These are phyloP conservation scores for Symphodus melops DNA, from an alignment of 2,113 vertebrate genomes.

Conservation along the genomic window DNA sequence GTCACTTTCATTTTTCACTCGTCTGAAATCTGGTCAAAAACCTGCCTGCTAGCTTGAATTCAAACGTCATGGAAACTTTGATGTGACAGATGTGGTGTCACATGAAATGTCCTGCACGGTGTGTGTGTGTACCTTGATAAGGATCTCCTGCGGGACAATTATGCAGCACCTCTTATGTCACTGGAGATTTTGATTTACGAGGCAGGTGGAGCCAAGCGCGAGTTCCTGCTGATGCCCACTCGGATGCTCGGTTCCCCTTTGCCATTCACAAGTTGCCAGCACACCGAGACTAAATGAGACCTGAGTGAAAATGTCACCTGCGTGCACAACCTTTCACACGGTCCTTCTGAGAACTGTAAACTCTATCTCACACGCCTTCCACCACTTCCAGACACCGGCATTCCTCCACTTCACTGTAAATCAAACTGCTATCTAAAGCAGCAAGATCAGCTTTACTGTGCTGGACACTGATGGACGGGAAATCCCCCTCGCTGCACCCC, in stretches of 20 bases:
- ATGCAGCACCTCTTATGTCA: conserved; percentile 70
- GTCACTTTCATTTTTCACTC: conserved; percentile 84
- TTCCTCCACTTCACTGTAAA: conserved; percentile 65
- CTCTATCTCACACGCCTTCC: conserved; percentile 61
- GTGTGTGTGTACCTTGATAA: conserved; percentile 61
- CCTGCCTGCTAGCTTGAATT: conserved; percentile 11
- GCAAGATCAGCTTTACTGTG: conserved; percentile 40
- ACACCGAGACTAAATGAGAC: conserved; percentile 59
- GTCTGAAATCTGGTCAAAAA: conserved; percentile 55
- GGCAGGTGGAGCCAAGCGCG: conserved; percentile 40
- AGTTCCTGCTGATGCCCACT: conserved; percentile 71
- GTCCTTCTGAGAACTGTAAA: conserved; percentile 77
- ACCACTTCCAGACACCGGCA: conserved; percentile 63
- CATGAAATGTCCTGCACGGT: conserved; percentile 70
- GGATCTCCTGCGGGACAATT: conserved; percentile 65
- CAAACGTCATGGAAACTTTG: conserved; percentile 35
- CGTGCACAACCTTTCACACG: conserved; percentile 70
- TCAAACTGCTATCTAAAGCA: conserved; percentile 70
- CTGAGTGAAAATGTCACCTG: conserved; percentile 71
- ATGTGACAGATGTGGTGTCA: conserved; percentile 48
- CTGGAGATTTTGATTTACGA: conserved; percentile 76
- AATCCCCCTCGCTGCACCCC: conserved; percentile 50
- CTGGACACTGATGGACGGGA: conserved; percentile 53
- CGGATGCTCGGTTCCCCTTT: conserved; percentile 60
- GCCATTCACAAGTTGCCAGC: conserved; percentile 57